phyloP scores from a whole-genome alignment of 2,797 vertebrate species.

The Carduelis carduelis region DNA sequence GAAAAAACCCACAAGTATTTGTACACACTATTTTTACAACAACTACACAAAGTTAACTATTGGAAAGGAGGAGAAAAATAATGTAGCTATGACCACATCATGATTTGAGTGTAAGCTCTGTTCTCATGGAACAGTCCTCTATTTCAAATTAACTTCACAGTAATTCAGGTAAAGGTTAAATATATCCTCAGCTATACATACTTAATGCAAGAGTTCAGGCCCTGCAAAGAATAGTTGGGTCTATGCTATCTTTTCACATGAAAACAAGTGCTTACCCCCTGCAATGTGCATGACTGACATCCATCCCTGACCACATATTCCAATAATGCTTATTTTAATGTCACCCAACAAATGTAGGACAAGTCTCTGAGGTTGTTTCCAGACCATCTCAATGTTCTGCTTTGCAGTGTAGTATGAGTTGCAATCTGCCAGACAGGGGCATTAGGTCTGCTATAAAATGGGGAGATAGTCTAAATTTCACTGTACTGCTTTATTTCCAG shows the following conservation, averaged over 20 bases:
- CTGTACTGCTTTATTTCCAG: neutral
- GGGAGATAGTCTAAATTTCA: neutral
- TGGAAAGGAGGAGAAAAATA: neutral
- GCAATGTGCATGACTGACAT: neutral
- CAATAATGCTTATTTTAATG: neutral
- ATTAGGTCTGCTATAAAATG: neutral
- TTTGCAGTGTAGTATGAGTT: neutral
- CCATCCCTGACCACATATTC: neutral
- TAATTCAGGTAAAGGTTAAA: neutral
- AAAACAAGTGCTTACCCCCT: neutral
- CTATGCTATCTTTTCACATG: neutral
- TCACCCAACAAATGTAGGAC: neutral
- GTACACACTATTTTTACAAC: neutral
- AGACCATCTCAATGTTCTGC: rapidly evolving
- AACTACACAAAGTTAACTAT: neutral
- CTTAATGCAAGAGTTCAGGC: neutral
- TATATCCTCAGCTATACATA: neutral
- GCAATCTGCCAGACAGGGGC: neutral
- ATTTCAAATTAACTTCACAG: neutral
- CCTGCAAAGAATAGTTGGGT: neutral
- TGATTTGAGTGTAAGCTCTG: neutral
- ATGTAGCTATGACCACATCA: neutral
- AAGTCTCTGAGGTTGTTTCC: neutral
- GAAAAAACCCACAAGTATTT: neutral
- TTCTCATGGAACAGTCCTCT: neutral